A percentile compares a stretch with the other conserved stretches of the same genome.
Conservation (phyloP, 2,113 vertebrate genomes). For the Rousettus leschenaultii region DNA sequence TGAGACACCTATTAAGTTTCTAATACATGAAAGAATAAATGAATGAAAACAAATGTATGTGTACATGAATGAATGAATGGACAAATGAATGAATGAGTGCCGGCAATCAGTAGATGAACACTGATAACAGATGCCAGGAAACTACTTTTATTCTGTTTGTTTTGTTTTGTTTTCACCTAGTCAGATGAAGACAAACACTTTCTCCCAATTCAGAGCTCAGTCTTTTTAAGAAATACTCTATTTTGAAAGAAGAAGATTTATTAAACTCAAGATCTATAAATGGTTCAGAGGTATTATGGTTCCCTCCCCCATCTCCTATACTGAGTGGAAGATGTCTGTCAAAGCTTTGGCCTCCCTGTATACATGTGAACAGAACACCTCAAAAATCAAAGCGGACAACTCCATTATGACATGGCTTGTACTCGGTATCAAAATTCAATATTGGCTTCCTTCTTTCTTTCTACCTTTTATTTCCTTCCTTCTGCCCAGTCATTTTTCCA, state of each 20-base stretch:
- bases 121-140: neutral
- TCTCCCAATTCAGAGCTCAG: neutral
- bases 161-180: neutral
- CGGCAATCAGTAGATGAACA: neutral
- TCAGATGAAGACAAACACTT: neutral
- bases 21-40: neutral
- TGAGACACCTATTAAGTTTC: neutral
- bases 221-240: conserved; percentile 5
- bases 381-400: conserved; percentile 59
- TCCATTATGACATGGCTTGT: neutral
- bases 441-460: conserved; percentile 41
- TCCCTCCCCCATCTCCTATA: neutral
- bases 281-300: neutral
- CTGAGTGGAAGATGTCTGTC: neutral
- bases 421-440: conserved; percentile 16
- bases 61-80: neutral
- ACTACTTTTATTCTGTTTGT: neutral
- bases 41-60: neutral
- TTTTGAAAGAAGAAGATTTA: conserved; percentile 17
- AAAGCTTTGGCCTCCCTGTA: conserved; percentile 11
- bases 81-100: neutral
- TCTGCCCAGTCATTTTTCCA: neutral
- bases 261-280: conserved; percentile 44
- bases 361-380: conserved; percentile 10
- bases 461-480: neutral